A percentile compares a stretch with the other conserved stretches of the same genome.
Conservation (phyloP, 2,888 invertebrate genomes). For the Ophion slaviceki region DNA sequence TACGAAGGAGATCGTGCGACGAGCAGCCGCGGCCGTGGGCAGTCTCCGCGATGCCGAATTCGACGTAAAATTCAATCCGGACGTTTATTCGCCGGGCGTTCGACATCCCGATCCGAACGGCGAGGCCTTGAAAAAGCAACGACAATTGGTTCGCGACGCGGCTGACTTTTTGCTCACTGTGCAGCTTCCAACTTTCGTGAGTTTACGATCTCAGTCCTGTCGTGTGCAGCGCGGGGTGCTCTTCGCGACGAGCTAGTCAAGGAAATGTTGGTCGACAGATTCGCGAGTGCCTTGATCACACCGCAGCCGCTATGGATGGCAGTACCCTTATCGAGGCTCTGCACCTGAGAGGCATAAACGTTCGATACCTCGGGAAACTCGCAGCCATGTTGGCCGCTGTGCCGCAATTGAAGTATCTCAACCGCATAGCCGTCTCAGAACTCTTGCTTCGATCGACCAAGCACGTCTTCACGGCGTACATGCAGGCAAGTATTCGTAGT, state of each 20-base stretch:
- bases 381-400: slow-evolving; percentile 91
- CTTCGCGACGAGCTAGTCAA: slow-evolving; percentile 13
- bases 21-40: slow-evolving; percentile 95
- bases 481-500: slow-evolving; percentile 87
- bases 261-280: slow-evolving; percentile 85
- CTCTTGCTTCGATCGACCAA: slow-evolving; percentile 95
- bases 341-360: slow-evolving; percentile 98
- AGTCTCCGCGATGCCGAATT: slow-evolving; percentile 98
- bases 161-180: slow-evolving; percentile 96
- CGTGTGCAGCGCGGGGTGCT: neutral
- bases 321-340: slow-evolving; percentile 95
- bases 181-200: slow-evolving; percentile 97
- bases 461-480: slow-evolving; percentile 95
- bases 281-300: slow-evolving; percentile 95
- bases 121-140: slow-evolving; percentile 91
- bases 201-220: slow-evolving; percentile 77
- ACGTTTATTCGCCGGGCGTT: slow-evolving; percentile 98
- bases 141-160: slow-evolving; percentile 96
- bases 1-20: slow-evolving; percentile 93
- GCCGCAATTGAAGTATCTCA: slow-evolving; percentile 92
- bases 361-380: slow-evolving; percentile 97
- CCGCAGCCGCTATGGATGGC: slow-evolving; percentile 98
- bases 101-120: slow-evolving; percentile 90
- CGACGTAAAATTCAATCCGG: slow-evolving; percentile 99
- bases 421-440: slow-evolving; percentile 96